Evolutionary conservation across 2,888 invertebrate species (phyloP).

Genomic region (Diogma glabrata): DNA sequence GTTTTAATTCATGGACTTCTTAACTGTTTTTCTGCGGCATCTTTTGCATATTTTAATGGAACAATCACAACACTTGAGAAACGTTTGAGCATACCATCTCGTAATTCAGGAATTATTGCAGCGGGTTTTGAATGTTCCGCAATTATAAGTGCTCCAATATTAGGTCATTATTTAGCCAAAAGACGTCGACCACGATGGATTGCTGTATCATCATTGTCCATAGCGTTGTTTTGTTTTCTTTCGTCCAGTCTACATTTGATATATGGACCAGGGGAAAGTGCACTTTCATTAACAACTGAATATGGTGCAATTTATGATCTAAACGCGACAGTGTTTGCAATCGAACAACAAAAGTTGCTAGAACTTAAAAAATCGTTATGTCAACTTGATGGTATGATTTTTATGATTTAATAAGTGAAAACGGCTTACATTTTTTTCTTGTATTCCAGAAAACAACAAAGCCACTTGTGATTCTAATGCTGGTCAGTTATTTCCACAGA

Average conservation of each 20-base stretch:
- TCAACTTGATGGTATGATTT: constrained; percentile 4
- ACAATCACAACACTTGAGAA: constrained; percentile 32
- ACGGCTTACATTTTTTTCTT: background rate
- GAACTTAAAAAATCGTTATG: too few species aligned
- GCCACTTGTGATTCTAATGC: too few species aligned
- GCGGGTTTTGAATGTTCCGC: constrained; percentile 55
- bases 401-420: background rate
- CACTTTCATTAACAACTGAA: background rate
- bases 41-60: constrained; percentile 51
- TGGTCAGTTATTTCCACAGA: too few species aligned
- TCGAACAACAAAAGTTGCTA: too few species aligned
- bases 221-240: constrained; percentile 9
- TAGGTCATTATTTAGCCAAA: constrained; percentile 48
- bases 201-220: constrained; percentile 1
- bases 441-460: background rate
- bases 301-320: too few species aligned
- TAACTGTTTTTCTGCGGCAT: constrained; percentile 47
- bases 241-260: constrained; percentile 3
- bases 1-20: constrained; percentile 45
- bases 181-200: constrained; percentile 2
- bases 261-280: constrained; percentile 4
- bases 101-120: constrained; percentile 48
- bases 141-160: constrained; percentile 44
- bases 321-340: too few species aligned
- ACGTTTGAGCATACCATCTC: constrained; percentile 49